phyloP scores from a whole-genome alignment of 2,888 invertebrate genomes.

The Amphimallon solstitiale region DNA sequence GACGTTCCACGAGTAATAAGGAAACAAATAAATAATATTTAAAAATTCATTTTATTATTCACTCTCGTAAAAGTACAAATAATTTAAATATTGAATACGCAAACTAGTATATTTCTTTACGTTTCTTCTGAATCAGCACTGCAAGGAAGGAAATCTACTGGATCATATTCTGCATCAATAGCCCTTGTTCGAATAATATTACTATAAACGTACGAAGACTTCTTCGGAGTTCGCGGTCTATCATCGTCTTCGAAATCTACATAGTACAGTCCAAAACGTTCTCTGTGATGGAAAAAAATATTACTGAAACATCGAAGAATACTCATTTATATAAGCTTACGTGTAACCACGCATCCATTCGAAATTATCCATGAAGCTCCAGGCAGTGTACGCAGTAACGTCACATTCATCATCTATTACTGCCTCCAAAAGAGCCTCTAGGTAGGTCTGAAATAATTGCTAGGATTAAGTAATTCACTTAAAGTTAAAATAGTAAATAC shows the following conservation, averaged over 20 bases:
- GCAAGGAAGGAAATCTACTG: not conserved
- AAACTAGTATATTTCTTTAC: too few species aligned
- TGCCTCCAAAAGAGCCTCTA: conserved; percentile 64
- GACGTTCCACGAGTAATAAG: too few species aligned
- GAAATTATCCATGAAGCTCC: conserved; percentile 86
- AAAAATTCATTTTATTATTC: too few species aligned
- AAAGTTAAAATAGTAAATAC: too few species aligned
- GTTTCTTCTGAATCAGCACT: not conserved
- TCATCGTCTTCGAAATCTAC: conserved; percentile 71
- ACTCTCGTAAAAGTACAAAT: too few species aligned
- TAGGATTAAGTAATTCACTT: too few species aligned
- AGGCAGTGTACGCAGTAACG: conserved; percentile 75
- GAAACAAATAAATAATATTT: too few species aligned
- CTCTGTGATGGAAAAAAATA: conserved; percentile 61
- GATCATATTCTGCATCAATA: conserved; percentile 7
- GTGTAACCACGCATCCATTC: conserved; percentile 82
- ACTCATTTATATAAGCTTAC: conserved; percentile 47
- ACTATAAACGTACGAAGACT: conserved; percentile 67
- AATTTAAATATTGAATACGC: too few species aligned
- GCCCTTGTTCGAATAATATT: conserved; percentile 62
- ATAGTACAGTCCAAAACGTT: conserved; percentile 73
- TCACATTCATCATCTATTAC: conserved; percentile 68
- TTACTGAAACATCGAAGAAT: not conserved
- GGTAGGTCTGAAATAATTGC: conserved; percentile 53
- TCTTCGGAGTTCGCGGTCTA: conserved; percentile 70